Base-by-base conservation (phyloP, 2,113 vertebrate species). In the Colossoma macropomum region DNA sequence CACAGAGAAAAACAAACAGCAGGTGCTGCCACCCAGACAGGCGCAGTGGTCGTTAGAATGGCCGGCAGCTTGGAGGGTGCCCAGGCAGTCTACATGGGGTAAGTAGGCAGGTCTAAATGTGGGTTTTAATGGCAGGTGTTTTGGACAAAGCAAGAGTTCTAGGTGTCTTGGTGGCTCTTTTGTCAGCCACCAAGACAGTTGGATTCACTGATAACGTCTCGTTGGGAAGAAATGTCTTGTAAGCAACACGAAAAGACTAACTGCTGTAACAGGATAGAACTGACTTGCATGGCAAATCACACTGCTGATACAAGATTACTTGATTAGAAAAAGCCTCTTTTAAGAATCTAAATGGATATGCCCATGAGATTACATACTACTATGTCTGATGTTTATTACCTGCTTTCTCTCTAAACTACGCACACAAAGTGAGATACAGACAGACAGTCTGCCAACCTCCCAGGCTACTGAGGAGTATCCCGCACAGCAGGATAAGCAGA, bases 281-380 rank as follows among this genome's bases (percentile, higher is more conserved):
- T 21, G 4, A 38, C 66, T 38, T 69, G 66, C 21, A 34, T 21
- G 5, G 32, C 17, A 19, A 21, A 69, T 23, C 9, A 3, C 66
- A 69, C 87, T 88, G 86, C 87, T 88, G 87, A 3, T 25, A 41
- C 50, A 38, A 80, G 8, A 71, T 82, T 79, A 63, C 76, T 92
- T 91, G 90, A 89, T 92, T 82, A 89, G 48, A 15, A 25, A 16
- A 30, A 66, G n/a, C n/a, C n/a, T n/a, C n/a, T n/a, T n/a, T n/a
- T n/a, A n/a, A n/a, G n/a, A n/a, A n/a, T n/a, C n/a, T 45, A 45
- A 45, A 4, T 45, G 4, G 4, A 10, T 10, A 45, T 45, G 41
- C 4, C 41, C 13, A 15, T 15, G 48, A 50, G 2, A 11, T 30
- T 23, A 13, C 16, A 69, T 23, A 8, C 56, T 32, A 27, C 32